A percentile compares a stretch with the other conserved stretches of the same genome.
Conservation (phyloP, 2,113 vertebrate genomes). For the Carassius auratus region DNA sequence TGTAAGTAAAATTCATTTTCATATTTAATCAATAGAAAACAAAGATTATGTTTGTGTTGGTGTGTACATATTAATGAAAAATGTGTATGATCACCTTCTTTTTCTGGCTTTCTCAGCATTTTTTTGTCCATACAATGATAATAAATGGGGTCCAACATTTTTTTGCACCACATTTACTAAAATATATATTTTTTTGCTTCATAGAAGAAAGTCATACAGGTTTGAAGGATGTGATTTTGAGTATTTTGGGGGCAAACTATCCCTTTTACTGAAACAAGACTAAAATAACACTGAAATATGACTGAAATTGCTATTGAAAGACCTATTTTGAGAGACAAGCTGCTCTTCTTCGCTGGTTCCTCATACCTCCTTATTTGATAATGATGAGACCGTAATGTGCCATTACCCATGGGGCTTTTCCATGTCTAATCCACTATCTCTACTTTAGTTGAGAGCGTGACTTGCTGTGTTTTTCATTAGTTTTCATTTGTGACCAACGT, state of each 20-base stretch:
- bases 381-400: conserved; percentile 6
- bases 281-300: background rate
- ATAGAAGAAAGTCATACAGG: too few species aligned
- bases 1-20: too few species aligned
- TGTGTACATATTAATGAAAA: too few species aligned
- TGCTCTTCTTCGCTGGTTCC: background rate
- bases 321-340: background rate
- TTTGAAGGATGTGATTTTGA: too few species aligned
- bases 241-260: background rate
- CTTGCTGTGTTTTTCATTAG: conserved; percentile 35
- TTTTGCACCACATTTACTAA: background rate
- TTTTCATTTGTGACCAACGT: conserved; percentile 1
- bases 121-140: too few species aligned
- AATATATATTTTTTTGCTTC: too few species aligned
- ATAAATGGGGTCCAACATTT: too few species aligned
- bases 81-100: too few species aligned
- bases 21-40: too few species aligned
- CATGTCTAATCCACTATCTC: conserved; percentile 14
- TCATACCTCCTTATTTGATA: background rate
- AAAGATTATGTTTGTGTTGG: too few species aligned
- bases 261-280: background rate
- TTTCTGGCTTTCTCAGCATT: too few species aligned
- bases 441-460: conserved; percentile 4
- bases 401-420: conserved; percentile 11
- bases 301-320: background rate